Evolutionary conservation across 64 coral and sea anemone genomes (phyloP), one percentile per base, ranked within the genome.

Genomic region (Pocillopora damicornis): DNA sequence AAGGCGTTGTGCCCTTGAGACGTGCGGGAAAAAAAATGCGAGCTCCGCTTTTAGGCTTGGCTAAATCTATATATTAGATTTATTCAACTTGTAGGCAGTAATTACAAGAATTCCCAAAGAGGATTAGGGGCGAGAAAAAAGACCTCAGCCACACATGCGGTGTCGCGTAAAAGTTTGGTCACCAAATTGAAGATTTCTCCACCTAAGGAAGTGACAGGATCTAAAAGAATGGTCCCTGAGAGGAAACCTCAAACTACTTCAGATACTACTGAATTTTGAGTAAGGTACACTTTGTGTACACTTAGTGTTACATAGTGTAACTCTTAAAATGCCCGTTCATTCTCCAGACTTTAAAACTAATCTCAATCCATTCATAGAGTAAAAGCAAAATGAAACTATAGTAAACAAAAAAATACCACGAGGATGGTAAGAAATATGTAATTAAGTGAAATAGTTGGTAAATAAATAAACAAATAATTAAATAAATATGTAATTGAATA

Each of bases 121-220:
- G 81, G 65, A 36, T 13, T 72, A 25, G 60, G 30, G 20, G 56
- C 77, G 37, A 60, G 77, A 20, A 71, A 71, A 71, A 71, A 71
- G 67, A 25, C n/a, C 67, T 20, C 67, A 23, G 67, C 67, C 67
- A 71, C 67, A 2, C 81, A 57, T 22, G 18, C 56, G 11, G 38
- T 42, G 38, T 72, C 18, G 64, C 81, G 81, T 23, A 85, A 85
- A 72, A 51, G 81, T 85, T 58, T 73, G 81, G 64, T 85, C 38
- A 68, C 71, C 81, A 85, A 72, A 22, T 67, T 72, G 81, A 85
- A 72, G 81, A 57, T 45, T 71, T 58, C 81, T 18, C 64, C 64
- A 7, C 68, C 71, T 57, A 85, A 73, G 37, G 81, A 73, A 42
- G 81, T 72, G 1, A 37, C 10, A 13, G 64, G 63, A 23, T 85